Base-by-base conservation (phyloP, 2,113 vertebrate species). In the Hippoglossus stenolepis region DNA sequence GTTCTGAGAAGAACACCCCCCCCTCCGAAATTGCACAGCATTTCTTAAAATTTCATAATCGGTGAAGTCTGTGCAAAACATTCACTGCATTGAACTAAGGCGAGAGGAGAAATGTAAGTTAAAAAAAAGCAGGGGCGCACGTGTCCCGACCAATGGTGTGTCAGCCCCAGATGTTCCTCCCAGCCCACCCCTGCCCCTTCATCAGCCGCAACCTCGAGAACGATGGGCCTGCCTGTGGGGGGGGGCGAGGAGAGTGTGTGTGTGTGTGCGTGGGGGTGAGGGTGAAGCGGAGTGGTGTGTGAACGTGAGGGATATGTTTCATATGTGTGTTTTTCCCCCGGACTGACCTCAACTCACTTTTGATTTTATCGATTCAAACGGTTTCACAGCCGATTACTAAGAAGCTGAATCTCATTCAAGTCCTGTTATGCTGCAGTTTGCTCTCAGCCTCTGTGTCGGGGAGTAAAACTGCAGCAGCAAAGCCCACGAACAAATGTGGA, bases 161-260 rank as follows among this genome's bases (percentile, higher is more conserved):
- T 7, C 26, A 71, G 57, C 35, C 58, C 66, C 78, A 89, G 75
- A 84, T 84, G 87, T 73, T 85, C 69, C 61, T 82, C 60, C 56
- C 26, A 45, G 56, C 73, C 68, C 63, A 31, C 20, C n/a, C 49
- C 58, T 45, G 49, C 71, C 66, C 71, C 66, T 71, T 6, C 3
- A 51, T 51, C 49, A 17, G 18, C 17, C 17, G 49, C 15, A 51
- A 18, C 49, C 5, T 51, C 17, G 15, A 51, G 43, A 45, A 12
- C 43, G 43, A 45, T 45, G 43, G 13, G 43, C 75, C 47, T 14
- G 35, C 35, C 5, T 35, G 35, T 35, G 28, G 28, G 31, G 31
- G 31, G 31, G 7, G 7, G 31, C 4, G 28, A 28, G 31, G 31
- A 7, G 7, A 7, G 31, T 51, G 49, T 20, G 3, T 7, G 49